phyloP scores from a whole-genome alignment of 2,113 vertebrate genomes.

The Syngnathus typhle region DNA sequence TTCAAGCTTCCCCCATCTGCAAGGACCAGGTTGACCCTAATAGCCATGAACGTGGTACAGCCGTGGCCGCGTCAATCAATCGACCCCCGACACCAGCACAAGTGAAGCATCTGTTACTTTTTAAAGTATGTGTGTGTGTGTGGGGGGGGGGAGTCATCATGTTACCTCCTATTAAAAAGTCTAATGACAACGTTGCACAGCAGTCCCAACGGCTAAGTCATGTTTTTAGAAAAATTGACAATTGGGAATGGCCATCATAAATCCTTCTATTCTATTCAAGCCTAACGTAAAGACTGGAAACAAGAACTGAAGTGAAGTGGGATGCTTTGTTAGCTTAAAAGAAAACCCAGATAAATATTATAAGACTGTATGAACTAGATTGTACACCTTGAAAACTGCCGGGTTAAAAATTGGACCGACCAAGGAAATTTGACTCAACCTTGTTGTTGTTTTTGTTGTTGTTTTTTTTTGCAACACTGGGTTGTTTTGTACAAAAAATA shows the following conservation, averaged over 20 bases:
- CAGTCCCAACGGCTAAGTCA: background rate
- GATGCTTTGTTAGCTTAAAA: background rate
- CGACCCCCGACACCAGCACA: constrained; percentile 49
- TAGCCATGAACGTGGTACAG: constrained; percentile 38
- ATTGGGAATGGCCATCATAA: background rate
- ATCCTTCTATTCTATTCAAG: background rate
- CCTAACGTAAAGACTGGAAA: background rate
- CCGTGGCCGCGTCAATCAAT: constrained; percentile 64
- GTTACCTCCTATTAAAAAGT: constrained; percentile 36
- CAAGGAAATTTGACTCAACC: no score
- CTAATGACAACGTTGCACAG: background rate
- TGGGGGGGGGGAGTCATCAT: constrained; percentile 21
- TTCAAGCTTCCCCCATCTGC: constrained; percentile 14
- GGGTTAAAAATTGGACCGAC: no score
- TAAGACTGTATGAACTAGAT: background rate
- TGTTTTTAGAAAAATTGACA: background rate
- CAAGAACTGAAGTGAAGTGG: background rate
- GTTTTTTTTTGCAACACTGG: no score
- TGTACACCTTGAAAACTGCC: no score
- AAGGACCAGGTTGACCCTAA: background rate
- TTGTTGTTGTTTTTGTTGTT: no score
- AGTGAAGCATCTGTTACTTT: constrained; percentile 60
- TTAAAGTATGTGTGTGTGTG: background rate
- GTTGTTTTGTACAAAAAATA: no score
- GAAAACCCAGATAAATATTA: background rate